Base-by-base conservation (phyloP, 1,140 invertebrate genomes). In the Drosophila pachea region DNA sequence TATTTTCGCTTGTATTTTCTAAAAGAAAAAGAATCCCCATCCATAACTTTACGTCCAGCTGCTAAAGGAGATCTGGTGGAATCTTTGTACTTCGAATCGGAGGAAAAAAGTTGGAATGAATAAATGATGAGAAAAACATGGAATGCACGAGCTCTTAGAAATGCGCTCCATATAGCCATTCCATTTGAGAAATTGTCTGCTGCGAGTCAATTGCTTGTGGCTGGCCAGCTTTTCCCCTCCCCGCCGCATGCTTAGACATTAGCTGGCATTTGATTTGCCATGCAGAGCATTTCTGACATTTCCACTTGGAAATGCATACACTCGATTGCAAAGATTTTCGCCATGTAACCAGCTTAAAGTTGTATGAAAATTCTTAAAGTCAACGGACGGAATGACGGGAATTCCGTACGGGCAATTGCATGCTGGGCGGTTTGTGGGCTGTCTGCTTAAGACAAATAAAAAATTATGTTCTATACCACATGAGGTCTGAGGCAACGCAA, bases 401-500 rank as follows among this genome's bases (percentile, higher is more conserved):
- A 14, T 29, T 11, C 11, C 40, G 7, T 2, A 61, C 38, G 56
- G 35, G 43, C 38, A 49, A 55, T 55, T n/a, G 22, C 78, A 72
- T 65, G 71, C 78, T 78, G 78, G 33, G 73, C 31, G 12, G 9
- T 29, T 49, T 38, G 55, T 12, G 56, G 48, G 35, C 50, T 69
- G 45, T 60, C 64, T 72, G 42, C 56, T 56, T 33, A 36, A 40
- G 42, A 60, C 45, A 82, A 78, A 82, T 82, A 82, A 78, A 82
- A 81, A 82, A 78, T 83, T 72, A 82, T 82, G 78, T 72, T 83
- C 59, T 61, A 66, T 83, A 60, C 78, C 78, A 83, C 78, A 82
- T 83, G 78, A 63, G 58, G 78, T 65, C 74, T 67, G 55, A 74
- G 47, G 16, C 22, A 0, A 32, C 12, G 47, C 12, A n/a, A n/a